Base-by-base conservation (phyloP, 2,888 invertebrate genomes). In the Spodoptera exigua region DNA sequence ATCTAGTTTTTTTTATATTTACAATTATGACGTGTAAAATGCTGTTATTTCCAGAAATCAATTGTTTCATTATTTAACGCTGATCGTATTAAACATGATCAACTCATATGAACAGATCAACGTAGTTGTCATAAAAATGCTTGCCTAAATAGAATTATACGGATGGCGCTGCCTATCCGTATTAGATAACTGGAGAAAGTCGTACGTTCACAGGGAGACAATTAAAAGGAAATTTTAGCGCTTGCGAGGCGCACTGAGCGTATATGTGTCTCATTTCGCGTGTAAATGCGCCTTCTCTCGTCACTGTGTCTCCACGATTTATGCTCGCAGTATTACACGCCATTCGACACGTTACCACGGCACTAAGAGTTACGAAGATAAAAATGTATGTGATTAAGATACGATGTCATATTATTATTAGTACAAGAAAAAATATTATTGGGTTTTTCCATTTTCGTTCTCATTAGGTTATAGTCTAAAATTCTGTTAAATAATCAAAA, bases 251-350 rank as follows among this genome's bases (percentile, higher is more conserved):
- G 79, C 74, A 78, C 75, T 73, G 79, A 81, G 86, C 82, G 83
- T 79, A 79, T 82, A 87, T 88, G 87, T 87, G 86, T 88, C 87
- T 89, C 91, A 91, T 92, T 92, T 89, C 83, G 80, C 78, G 86
- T 84, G 88, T 89, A 89, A 91, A 88, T 89, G 87, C 86, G 88
- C 85, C 85, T 85, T 75, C 80, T 81, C 89, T 89, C 91, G 92
- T 92, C 92, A 92, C 89, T 76, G 87, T 85, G 88, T 86, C 90
- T 84, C 80, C 83, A 85, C 91, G 92, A 93, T 93, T 93, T 93
- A 93, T 92, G 89, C 84, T 83, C 86, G 80, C 89, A 85, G 88
- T 93, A 94, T 93, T 93, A 93, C 93, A 92, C 84, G 90, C 89
- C 85, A 93, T 93, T 94, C 93, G 92, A 94, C 93, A 93, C 89